Conservation (phyloP, 2,888 invertebrate species). For the Drosophila niveifrons region DNA sequence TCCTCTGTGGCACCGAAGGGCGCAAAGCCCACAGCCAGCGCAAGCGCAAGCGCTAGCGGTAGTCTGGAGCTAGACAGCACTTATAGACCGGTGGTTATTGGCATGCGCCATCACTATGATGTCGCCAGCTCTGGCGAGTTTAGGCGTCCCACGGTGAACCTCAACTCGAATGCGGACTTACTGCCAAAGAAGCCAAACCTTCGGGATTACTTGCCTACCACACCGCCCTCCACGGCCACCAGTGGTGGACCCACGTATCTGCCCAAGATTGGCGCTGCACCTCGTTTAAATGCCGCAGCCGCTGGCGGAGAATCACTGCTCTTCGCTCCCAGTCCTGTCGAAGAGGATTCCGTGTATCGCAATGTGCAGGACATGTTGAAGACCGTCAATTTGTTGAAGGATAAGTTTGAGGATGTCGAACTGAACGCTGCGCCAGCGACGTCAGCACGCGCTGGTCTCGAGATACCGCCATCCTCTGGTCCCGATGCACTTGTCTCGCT, state of each 20-base stretch:
- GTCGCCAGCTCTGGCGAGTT: slow-evolving; percentile 66
- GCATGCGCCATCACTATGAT: slow-evolving; percentile 77
- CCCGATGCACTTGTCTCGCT: slow-evolving; percentile 92
- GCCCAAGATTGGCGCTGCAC: slow-evolving; percentile 68
- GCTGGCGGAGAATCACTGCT: slow-evolving; percentile 72
- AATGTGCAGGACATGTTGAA: slow-evolving; percentile 90
- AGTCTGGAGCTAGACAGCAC: slow-evolving; percentile 64
- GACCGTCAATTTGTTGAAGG: slow-evolving; percentile 88
- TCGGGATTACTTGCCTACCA: slow-evolving; percentile 67
- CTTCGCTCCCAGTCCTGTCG: slow-evolving; percentile 75
- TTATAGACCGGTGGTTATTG: slow-evolving; percentile 73
- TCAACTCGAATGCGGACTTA: slow-evolving; percentile 51
- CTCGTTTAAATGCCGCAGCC: slow-evolving; percentile 58
- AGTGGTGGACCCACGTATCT: slow-evolving; percentile 83
- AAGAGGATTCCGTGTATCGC: slow-evolving; percentile 86
- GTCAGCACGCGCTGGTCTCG: slow-evolving; percentile 88
- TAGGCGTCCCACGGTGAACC: slow-evolving; percentile 38
- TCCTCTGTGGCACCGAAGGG: slow-evolving; percentile 56
- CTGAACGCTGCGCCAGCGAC: slow-evolving; percentile 85
- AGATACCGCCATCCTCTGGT: slow-evolving; percentile 90
- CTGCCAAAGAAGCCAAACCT: slow-evolving; percentile 43
- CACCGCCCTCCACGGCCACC: slow-evolving; percentile 63
- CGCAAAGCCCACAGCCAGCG: slow-evolving; percentile 59
- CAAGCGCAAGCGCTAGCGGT: slow-evolving; percentile 33
- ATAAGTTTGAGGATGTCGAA: slow-evolving; percentile 85